A percentile compares a stretch with the other conserved stretches of the same genome.
Conservation (phyloP, 2,888 invertebrate genomes). For the Elegia similella region DNA sequence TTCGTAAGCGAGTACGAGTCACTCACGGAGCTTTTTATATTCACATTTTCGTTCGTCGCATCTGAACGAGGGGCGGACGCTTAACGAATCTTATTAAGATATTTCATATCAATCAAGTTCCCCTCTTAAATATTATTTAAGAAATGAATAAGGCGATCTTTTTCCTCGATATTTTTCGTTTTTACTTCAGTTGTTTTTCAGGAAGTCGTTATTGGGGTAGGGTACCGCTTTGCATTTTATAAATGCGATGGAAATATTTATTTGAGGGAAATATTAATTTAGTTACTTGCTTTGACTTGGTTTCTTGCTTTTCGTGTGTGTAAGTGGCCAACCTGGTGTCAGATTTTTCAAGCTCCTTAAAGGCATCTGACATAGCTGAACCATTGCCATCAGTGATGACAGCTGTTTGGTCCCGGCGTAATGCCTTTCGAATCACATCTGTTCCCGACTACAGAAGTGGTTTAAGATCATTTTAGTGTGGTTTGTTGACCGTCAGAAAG, state of each 20-base stretch:
- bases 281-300: too few species aligned
- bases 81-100: conserved; percentile 10
- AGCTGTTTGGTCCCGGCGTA: too few species aligned
- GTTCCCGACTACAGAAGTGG: too few species aligned
- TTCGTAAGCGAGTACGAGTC: too few species aligned
- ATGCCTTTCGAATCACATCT: too few species aligned
- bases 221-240: background rate
- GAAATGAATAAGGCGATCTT: conserved; percentile 5
- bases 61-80: background rate
- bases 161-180: conserved; percentile 1
- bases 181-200: background rate
- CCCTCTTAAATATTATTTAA: conserved; percentile 7
- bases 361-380: too few species aligned
- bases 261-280: background rate
- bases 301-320: too few species aligned
- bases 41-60: conserved; percentile 11
- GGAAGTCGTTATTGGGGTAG: conserved; percentile 3
- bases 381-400: too few species aligned
- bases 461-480: too few species aligned
- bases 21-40: background rate
- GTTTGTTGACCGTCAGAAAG: too few species aligned
- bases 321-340: too few species aligned
- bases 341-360: too few species aligned
- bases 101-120: conserved; percentile 11
- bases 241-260: background rate